These are phyloP conservation scores for Actinia tenebrosa DNA, from an alignment of 64 coral and sea anemone genomes.

Conservation along the genomic window DNA sequence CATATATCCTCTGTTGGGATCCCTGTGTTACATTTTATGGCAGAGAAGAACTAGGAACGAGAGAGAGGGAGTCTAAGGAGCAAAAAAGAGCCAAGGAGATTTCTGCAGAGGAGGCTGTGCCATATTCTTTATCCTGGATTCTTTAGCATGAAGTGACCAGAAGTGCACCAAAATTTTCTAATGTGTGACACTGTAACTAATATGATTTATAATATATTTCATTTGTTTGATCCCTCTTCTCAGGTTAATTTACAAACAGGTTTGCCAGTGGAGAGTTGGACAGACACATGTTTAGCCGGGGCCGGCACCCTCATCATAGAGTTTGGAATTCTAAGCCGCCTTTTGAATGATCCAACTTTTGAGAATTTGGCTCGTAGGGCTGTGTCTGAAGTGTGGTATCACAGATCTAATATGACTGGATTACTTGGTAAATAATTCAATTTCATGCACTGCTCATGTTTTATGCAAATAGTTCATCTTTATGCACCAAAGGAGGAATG, in stretches of 20 bases:
- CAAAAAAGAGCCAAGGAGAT: too few species aligned
- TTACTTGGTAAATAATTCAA: constrained; percentile 45
- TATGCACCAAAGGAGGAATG: too few species aligned
- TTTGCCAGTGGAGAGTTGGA: constrained; percentile 32
- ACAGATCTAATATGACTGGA: constrained; percentile 71
- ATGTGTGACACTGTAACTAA: too few species aligned
- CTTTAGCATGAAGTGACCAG: not conserved
- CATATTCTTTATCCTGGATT: too few species aligned
- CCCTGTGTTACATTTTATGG: too few species aligned
- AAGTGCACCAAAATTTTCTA: too few species aligned
- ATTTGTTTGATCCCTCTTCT: not conserved
- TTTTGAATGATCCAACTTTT: constrained; percentile 92
- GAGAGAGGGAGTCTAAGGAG: too few species aligned
- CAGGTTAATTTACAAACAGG: constrained; percentile 86
- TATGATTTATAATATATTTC: too few species aligned
- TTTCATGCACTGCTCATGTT: not conserved
- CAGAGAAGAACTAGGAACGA: too few species aligned
- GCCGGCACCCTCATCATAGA: constrained; percentile 85
- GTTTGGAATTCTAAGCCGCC: constrained; percentile 88
- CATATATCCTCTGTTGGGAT: too few species aligned
- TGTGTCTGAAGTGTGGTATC: constrained; percentile 72
- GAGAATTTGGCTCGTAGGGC: constrained; percentile 75
- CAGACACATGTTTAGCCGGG: constrained; percentile 81
- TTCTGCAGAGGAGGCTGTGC: too few species aligned
- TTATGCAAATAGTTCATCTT: too few species aligned